Percentiles rank a stretch among this genome's conserved stretches.
Evolutionary conservation across 2,797 vertebrate species (phyloP).

Genomic region (Melopsittacus undulatus): DNA sequence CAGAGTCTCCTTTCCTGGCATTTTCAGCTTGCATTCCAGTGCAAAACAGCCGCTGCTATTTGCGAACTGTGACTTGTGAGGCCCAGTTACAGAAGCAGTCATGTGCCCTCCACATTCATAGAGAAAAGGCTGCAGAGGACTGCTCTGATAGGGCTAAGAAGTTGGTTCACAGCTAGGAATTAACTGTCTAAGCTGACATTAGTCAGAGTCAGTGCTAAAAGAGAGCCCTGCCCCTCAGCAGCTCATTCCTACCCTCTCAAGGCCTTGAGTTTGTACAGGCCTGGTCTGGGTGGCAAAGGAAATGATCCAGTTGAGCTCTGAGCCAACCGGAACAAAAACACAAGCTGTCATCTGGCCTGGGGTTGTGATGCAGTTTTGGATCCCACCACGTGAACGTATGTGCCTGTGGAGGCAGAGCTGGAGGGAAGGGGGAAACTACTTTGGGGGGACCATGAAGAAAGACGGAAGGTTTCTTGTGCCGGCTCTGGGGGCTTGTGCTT

Average conservation of each 20-base stretch:
- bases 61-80: neutral
- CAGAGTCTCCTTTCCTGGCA: neutral
- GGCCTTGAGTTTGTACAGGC: neutral
- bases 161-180: neutral
- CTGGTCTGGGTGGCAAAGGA: neutral
- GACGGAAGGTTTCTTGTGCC: neutral
- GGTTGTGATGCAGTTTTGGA: neutral
- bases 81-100: neutral
- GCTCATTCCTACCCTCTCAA: neutral
- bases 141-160: neutral
- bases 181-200: neutral
- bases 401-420: neutral
- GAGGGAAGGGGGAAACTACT: neutral
- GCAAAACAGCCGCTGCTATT: neutral
- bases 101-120: neutral
- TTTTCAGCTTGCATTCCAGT: neutral
- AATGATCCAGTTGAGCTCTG: neutral
- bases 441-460: neutral
- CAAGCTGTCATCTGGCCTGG: neutral
- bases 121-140: neutral
- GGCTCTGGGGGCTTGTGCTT: neutral
- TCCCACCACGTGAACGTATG: rapidly evolving
- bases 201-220: neutral
- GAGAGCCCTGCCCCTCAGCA: neutral
- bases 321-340: neutral